phyloP scores from a whole-genome alignment of 2,797 vertebrate species.

The Dicrostonyx torquatus region DNA sequence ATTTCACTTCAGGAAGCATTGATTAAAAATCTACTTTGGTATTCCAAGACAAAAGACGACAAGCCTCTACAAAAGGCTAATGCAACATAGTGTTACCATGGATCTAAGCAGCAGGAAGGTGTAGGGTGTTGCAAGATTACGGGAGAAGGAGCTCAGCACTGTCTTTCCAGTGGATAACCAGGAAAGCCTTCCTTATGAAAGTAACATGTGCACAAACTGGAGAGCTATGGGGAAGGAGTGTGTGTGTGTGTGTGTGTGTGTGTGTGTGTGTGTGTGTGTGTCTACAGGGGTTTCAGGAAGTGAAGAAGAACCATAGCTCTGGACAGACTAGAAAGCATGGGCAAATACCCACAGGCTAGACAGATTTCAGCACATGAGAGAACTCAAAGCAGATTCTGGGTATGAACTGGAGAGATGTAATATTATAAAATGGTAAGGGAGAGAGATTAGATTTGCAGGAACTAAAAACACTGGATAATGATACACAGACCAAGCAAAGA shows the following conservation, averaged over 20 bases:
- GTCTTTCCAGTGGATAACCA: not conserved
- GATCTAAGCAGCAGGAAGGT: not conserved
- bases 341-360: not conserved
- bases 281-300: not conserved
- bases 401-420: no score
- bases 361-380: not conserved
- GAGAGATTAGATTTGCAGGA: not conserved
- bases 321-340: not conserved
- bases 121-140: not conserved
- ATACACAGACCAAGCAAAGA: not conserved
- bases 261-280: not conserved
- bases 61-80: constrained; percentile 16
- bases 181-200: not conserved
- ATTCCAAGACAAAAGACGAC: constrained; percentile 24
- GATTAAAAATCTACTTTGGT: not conserved
- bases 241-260: not conserved
- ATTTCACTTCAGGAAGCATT: constrained; percentile 28
- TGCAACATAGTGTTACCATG: not conserved
- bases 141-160: not conserved
- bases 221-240: not conserved
- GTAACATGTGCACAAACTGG: not conserved
- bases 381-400: not conserved
- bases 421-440: no score
- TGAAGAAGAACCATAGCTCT: not conserved
- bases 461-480: not conserved